Evolutionary conservation across 2,113 vertebrate genomes (phyloP), one percentile per base, ranked within the genome.

Genomic region (Eolophus roseicapilla): DNA sequence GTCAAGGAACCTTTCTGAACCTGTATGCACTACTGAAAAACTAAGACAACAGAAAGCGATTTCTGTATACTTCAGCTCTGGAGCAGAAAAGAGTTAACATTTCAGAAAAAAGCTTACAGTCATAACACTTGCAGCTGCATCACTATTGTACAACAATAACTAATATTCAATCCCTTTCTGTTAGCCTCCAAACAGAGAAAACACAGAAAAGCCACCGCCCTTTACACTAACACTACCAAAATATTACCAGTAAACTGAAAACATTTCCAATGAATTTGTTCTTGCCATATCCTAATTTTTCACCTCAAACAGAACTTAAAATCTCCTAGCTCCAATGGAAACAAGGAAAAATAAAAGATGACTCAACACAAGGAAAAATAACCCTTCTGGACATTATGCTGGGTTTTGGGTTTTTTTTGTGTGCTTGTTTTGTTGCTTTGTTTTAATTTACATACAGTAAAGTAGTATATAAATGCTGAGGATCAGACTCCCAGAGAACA

Each of bases 131-230:
- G 43, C 31, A 87, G 28, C 21, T 84, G 52, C 47, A 37, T 67
- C 52, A 20, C 19, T 79, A 35, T 13, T 6, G 31, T 41, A 65
- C 18, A 79, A 65, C 9, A 82, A 27, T 9, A 78, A 41, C 10
- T 31, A 52, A 31, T 41, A 64, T 19, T 64, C 8, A 69, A 52
- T 9, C 2, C 5, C 9, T 67, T 70, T 64, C 28, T 33, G 13
- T 35, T n/a, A 77, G 14, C 23, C 35, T 78, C 64, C 65, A 76
- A 80, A 17, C 7, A 43, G 16, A 82, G 18, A 75, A 87, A 82
- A 69, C 4, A 43, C 0, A 9, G 50, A 33, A 79, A 67, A 67
- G 6, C 4, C 12, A 18, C 3, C 2, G 3, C 3, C 2, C 4
- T 11, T 50, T 43, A 43, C 12, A 74, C 5, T 37, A 88, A n/a